Evolutionary conservation across 2,888 invertebrate genomes (phyloP), one percentile per base, ranked within the genome.

Genomic region (Phaedon cochleariae): DNA sequence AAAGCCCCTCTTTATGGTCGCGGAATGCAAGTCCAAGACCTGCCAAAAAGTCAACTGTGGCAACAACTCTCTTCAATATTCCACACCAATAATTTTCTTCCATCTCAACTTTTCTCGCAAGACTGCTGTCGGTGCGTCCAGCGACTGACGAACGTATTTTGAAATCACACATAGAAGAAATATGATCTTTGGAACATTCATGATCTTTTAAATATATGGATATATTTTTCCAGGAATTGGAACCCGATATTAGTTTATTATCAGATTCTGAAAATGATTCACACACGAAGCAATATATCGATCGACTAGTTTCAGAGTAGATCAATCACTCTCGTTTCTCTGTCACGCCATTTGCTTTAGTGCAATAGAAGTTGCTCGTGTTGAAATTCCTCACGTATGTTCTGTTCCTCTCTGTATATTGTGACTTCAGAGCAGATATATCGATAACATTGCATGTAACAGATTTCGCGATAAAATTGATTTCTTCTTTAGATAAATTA

Each of bases 51-150:
- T 61, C 54, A 61, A 61, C 61, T 54, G 61, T 61, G 9, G 54
- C 61, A 61, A 61, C 46, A 54, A 61, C 46, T 61, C 61, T 53
- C 54, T 60, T 60, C 29, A 60, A 53, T 26, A 60, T 34, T 54
- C 54, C 48, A 34, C 62, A 54, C 55, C 31, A 57, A 57, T 62
- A 62, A 49, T 62, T 57, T 51, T 57, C n/a, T 59, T 59, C 59
- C 34, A 21, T 57, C 21, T 57, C 45, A 21, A 18, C 18, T 57
- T 57, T 41, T 45, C 41, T 18, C 41, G 57, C 57, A 41, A 57
- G 41, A 57, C 22, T 57, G 41, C 45, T 41, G 57, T 57, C 57
- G 57, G 41, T 15, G 18, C 57, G 45, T 21, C 57, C 57, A 57
- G 57, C 21, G 41, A 57, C 45, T 57, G 57, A 57, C 21, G 22